Conservation (phyloP, 2,888 invertebrate species). For the Poecilus cupreus region DNA sequence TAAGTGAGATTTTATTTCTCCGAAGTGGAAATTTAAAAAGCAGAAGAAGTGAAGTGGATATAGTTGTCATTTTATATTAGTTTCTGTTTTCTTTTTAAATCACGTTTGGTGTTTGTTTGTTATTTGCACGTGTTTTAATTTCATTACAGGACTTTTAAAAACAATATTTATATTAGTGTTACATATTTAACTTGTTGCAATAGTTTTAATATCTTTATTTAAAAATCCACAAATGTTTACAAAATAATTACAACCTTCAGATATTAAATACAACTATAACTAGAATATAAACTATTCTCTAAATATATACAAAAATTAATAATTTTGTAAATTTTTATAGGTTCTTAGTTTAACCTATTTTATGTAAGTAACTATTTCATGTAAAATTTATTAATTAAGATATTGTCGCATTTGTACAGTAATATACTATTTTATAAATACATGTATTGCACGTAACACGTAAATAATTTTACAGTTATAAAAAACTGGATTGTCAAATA, state of each 20-base stretch:
- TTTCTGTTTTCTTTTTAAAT: too few species aligned
- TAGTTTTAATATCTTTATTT: conserved; percentile 46
- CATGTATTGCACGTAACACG: too few species aligned
- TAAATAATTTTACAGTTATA: background rate
- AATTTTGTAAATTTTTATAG: background rate
- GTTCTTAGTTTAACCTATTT: background rate
- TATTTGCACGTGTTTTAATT: too few species aligned
- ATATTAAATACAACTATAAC: conserved; percentile 1
- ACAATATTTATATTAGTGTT: too few species aligned
- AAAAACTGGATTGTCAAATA: too few species aligned
- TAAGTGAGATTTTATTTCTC: too few species aligned
- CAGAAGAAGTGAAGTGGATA: too few species aligned
- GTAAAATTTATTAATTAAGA: background rate
- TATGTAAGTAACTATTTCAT: background rate
- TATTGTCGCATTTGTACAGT: background rate
- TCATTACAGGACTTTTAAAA: too few species aligned
- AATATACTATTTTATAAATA: background rate
- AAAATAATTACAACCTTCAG: conserved; percentile 42
- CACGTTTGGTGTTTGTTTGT: too few species aligned
- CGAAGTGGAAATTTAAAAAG: too few species aligned
- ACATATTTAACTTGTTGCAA: background rate
- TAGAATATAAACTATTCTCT: background rate
- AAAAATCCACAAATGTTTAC: conserved; percentile 53
- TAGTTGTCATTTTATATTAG: too few species aligned
- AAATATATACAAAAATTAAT: conserved; percentile 13